Conservation (phyloP, 2,113 vertebrate species). For the Riparia riparia region DNA sequence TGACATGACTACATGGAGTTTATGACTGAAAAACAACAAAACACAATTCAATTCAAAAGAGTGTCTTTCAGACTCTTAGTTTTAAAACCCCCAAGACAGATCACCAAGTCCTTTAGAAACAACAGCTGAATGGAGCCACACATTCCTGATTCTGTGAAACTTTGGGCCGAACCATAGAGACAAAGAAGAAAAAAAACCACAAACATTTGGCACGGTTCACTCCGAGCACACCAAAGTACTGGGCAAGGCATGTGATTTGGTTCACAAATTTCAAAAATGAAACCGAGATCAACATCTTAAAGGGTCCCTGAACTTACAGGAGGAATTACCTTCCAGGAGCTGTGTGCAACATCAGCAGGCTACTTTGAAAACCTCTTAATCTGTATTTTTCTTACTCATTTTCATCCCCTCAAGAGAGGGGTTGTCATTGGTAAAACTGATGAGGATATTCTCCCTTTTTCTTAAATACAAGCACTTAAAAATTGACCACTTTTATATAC, state of each 20-base stretch:
- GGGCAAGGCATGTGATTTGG: neutral
- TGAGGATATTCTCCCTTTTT: neutral
- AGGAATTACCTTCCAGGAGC: neutral
- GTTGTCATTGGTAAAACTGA: neutral
- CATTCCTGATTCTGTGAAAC: neutral
- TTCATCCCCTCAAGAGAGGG: neutral
- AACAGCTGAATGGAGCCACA: neutral
- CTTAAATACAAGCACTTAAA: neutral
- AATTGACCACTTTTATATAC: neutral
- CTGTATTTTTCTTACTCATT: neutral
- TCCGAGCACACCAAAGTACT: neutral
- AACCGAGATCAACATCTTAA: neutral
- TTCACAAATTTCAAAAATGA: neutral
- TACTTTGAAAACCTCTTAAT: neutral
- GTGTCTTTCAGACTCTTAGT: neutral
- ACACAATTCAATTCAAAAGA: neutral
- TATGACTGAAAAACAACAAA: neutral
- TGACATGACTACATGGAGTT: neutral
- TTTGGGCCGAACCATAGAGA: neutral
- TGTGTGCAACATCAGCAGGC: rapidly evolving
- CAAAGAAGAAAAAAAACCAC: neutral
- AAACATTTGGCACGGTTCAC: neutral
- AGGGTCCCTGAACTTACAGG: neutral
- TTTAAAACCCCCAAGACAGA: neutral
- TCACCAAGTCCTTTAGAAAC: neutral